These are phyloP conservation scores for Onychorhynchus coronatus DNA, from an alignment of 2,113 vertebrate genomes.

Conservation along the genomic window DNA sequence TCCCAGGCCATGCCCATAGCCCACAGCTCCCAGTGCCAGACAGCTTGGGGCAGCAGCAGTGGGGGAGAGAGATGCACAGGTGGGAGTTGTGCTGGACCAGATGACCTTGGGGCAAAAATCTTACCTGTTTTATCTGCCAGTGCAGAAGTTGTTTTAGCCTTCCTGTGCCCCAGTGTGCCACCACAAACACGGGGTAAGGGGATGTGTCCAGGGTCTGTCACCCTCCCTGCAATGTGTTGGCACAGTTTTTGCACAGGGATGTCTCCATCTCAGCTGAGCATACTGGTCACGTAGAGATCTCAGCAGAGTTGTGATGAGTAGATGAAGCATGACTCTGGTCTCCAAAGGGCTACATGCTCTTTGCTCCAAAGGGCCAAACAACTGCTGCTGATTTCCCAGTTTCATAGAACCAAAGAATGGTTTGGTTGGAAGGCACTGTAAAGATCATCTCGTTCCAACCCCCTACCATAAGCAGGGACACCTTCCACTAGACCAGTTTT, in stretches of 20 bases:
- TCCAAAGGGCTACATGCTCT: not conserved
- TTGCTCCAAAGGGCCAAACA: not conserved
- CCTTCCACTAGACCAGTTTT: not conserved
- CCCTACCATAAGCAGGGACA: not conserved
- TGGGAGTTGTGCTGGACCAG: not conserved
- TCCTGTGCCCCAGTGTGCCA: not conserved
- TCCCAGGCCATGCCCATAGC: not conserved
- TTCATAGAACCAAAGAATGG: not conserved
- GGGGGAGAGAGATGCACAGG: not conserved
- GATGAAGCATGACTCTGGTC: accelerated
- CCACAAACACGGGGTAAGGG: not conserved
- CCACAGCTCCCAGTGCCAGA: not conserved
- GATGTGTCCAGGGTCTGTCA: not conserved
- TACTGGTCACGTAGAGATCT: not conserved
- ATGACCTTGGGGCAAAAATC: not conserved
- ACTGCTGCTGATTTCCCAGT: not conserved
- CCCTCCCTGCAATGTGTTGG: not conserved
- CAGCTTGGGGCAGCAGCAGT: not conserved
- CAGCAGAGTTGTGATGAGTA: not conserved
- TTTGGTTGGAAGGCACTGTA: not conserved
- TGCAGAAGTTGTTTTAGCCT: not conserved
- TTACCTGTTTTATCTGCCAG: not conserved
- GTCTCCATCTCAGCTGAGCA: not conserved
- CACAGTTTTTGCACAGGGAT: not conserved
- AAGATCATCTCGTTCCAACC: not conserved